Evolutionary conservation across 1,140 invertebrate species (phyloP).

Genomic region (Drosophila oshimai): DNA sequence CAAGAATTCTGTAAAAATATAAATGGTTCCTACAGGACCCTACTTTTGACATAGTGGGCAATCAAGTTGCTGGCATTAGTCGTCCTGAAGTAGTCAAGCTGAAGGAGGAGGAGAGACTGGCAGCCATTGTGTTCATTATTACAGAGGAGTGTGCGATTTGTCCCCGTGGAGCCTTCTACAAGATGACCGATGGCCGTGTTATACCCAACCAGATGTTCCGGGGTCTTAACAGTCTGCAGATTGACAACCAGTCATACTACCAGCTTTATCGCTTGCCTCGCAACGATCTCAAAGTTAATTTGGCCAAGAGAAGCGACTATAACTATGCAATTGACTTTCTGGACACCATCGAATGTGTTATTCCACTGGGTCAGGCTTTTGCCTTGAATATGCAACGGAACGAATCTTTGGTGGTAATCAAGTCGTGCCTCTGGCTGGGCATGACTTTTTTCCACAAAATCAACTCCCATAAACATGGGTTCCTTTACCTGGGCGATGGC

Average conservation of each 20-base stretch:
- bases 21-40: constrained; percentile 55
- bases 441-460: constrained; percentile 89
- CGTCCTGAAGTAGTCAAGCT: constrained; percentile 84
- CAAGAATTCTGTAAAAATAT: no score
- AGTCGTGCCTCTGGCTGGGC: constrained; percentile 89
- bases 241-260: constrained; percentile 86
- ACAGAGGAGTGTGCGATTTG: constrained; percentile 87
- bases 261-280: constrained; percentile 87
- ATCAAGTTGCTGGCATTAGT: constrained; percentile 83
- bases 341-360: constrained; percentile 86
- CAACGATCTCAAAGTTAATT: constrained; percentile 88
- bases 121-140: constrained; percentile 87
- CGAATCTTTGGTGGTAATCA: constrained; percentile 85
- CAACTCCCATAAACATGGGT: constrained; percentile 87
- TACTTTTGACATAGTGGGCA: constrained; percentile 78
- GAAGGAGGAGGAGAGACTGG: constrained; percentile 90
- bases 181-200: constrained; percentile 86
- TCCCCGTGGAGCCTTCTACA: constrained; percentile 88
- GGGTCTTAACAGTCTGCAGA: constrained; percentile 85
- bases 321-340: constrained; percentile 91
- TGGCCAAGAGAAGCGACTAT: constrained; percentile 88
- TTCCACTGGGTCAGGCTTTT: constrained; percentile 64
- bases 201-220: constrained; percentile 87
- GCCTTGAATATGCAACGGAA: constrained; percentile 84
- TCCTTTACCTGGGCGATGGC: constrained; percentile 88